Conservation (phyloP, 1,140 invertebrate genomes). For the Anastatus disparis region DNA sequence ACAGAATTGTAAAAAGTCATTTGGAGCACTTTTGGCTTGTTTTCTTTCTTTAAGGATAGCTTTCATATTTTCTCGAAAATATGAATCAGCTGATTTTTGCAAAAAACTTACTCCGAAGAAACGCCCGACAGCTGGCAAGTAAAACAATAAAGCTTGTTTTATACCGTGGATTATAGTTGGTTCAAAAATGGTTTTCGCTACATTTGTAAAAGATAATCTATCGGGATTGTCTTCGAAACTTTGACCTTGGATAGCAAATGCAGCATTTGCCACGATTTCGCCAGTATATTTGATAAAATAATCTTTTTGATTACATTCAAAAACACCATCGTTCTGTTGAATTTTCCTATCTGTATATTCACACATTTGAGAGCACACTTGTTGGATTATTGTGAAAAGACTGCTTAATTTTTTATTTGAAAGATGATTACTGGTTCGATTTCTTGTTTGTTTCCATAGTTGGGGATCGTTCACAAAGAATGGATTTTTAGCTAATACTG, state of each 20-base stretch:
- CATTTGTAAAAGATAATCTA: slow-evolving; percentile 25
- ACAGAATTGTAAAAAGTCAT: slow-evolving; percentile 52
- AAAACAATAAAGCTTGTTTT: slow-evolving; percentile 3
- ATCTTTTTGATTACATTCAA: slow-evolving; percentile 53
- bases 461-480: slow-evolving; percentile 49
- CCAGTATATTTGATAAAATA: slow-evolving; percentile 62
- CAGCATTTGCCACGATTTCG: slow-evolving; percentile 66
- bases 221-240: slow-evolving; percentile 41
- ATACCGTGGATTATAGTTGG: neutral
- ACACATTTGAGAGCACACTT: slow-evolving; percentile 39
- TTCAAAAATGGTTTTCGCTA: slow-evolving; percentile 46
- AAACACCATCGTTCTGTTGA: neutral
- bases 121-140: neutral
- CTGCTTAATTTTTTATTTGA: slow-evolving; percentile 43
- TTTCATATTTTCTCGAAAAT: slow-evolving; percentile 40
- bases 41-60: slow-evolving; percentile 32
- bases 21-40: neutral
- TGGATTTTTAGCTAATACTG: slow-evolving; percentile 49
- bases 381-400: slow-evolving; percentile 1
- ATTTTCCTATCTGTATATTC: slow-evolving; percentile 38
- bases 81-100: slow-evolving; percentile 5
- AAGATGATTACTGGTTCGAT: slow-evolving; percentile 39
- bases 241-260: slow-evolving; percentile 60
- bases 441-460: slow-evolving; percentile 40
- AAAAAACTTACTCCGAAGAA: slow-evolving; percentile 25